Base-by-base conservation (phyloP, 1,140 invertebrate species). In the Procambarus clarkii region DNA sequence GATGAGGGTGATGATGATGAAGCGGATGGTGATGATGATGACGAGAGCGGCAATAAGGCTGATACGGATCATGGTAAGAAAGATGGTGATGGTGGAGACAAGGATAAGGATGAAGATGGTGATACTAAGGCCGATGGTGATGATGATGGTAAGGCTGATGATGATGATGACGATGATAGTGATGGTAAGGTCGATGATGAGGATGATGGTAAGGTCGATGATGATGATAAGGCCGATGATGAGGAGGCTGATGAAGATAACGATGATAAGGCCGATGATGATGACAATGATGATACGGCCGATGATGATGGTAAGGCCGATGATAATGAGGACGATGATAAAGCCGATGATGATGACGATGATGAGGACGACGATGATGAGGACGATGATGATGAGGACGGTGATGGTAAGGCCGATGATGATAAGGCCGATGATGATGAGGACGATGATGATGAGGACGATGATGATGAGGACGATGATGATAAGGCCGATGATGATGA, bases 311-410 rank as follows among this genome's bases (percentile, higher is more conserved):
- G 74, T 11, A 74, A 34, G n/a, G 81, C 77, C 9, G 76, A 58
- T 15, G 88, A 83, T 5, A 79, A 54, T 76, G 88, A 34, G 0
- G 58, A 74, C 0, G 64, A 82, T 0, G 80, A 48, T 13, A 44
- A 54, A 0, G 88, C 76, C 3, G 88, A 76, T 3, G 87, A 81
- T 15, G 64, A 50, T 0, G 79, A 82, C n/a, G 45, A 7, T 9
- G 79, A 18, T 50, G 88, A 64, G 1, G 80, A 83, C 5, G 80
- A 83, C 0, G 88, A 90, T 0, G 81, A 82, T 11, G 50, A 60
- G 24, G 69, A 71, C 44, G 88, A 77, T n/a, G 64, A 54, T 45
- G 81, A 76, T 46, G 88, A 90, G 7, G 80, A 83, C 2, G 87
- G 2, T 9, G 79, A 34, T 21, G 88, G 77, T 21, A 69, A 84